Evolutionary conservation across 2,888 invertebrate species (phyloP), one percentile per base, ranked within the genome.

Genomic region (Chrysolina americana): DNA sequence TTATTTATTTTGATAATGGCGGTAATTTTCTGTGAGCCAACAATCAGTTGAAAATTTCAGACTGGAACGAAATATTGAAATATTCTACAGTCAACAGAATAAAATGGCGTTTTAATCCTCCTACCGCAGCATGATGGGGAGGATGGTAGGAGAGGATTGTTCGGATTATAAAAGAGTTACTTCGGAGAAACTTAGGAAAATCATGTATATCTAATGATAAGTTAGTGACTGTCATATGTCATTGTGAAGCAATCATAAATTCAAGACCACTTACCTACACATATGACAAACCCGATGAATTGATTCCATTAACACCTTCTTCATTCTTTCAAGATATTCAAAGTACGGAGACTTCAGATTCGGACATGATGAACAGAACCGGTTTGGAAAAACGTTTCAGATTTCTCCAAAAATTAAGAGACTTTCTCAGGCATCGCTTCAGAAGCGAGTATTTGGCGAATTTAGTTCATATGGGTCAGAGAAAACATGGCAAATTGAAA

Each of bases 131-230:
- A 2, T 28, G 28, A 5, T 28, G 28, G 28, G 5, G 5, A 28
- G 28, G 62, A 11, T 68, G 73, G 68, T 73, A 63, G 73, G 68
- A 62, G 28, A 68, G 65, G 50, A 50, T 72, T 3, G 72, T 68
- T 17, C 13, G 73, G 6, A 28, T 73, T 13, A 63, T 73, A 53
- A 73, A 73, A 47, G 65, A 69, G 44, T 21, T 73, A 19, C 23
- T 73, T 23, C 56, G 73, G 15, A 73, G 15, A 44, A 65, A 65
- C 21, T 50, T 69, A 10, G 64, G 50, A 53, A 53, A 59, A 41
- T 50, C 64, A 6, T 59, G 50, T 56, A 44, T 73, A 28, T 36
- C 36, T 19, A 68, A 73, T 41, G 68, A 73, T 36, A 63, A 73
- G 19, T 41, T 73, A 15, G 4, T 73, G 41, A 73, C 73, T 11